Conservation (phyloP, 1,140 invertebrate species). For the Drosophila seguyi region DNA sequence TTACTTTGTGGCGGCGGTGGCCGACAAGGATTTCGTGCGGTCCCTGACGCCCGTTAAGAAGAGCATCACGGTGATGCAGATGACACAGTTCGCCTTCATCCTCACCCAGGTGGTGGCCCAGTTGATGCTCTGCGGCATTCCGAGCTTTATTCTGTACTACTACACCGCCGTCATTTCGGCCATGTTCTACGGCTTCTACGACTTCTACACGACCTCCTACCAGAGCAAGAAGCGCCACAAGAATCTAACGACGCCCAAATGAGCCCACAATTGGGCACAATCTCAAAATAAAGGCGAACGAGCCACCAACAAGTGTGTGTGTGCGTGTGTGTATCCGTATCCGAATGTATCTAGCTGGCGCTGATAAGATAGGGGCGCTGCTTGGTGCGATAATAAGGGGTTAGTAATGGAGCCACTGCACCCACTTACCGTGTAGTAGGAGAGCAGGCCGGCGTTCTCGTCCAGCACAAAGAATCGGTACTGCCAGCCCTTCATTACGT, state of each 20-base stretch:
- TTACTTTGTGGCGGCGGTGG: conserved; percentile 92
- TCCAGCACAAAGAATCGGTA: conserved; percentile 99
- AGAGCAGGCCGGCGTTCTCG: conserved; percentile 96
- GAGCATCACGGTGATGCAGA: conserved; percentile 85
- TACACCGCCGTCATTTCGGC: conserved; percentile 87
- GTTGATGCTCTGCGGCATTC: conserved; percentile 33
- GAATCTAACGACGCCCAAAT: conserved; percentile 19
- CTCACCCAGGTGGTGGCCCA: conserved; percentile 85
- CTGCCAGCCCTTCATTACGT: conserved; percentile 99
- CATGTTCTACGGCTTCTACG: conserved; percentile 90
- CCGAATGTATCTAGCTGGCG: conserved; percentile 32
- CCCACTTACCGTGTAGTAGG: conserved; percentile 97
- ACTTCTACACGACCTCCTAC: conserved; percentile 89
- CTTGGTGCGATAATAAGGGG: conserved; percentile 15
- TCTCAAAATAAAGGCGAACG: conserved; percentile 17
- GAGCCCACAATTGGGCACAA: conserved; percentile 13
- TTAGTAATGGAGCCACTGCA: conserved; percentile 24
- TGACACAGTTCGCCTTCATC: conserved; percentile 89
- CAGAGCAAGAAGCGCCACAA: conserved; percentile 15
- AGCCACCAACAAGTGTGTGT: conserved; percentile 19
- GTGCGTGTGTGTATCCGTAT: conserved; percentile 15
- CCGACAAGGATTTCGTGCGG: conserved; percentile 84
- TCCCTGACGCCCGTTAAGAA: conserved; percentile 81
- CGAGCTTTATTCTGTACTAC: conserved; percentile 84
- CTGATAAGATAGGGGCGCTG: conserved; percentile 40